Percentiles rank a stretch among this genome's conserved stretches.
Evolutionary conservation across 2,888 invertebrate genomes (phyloP).

Genomic region (Cryptosula pallasiana): DNA sequence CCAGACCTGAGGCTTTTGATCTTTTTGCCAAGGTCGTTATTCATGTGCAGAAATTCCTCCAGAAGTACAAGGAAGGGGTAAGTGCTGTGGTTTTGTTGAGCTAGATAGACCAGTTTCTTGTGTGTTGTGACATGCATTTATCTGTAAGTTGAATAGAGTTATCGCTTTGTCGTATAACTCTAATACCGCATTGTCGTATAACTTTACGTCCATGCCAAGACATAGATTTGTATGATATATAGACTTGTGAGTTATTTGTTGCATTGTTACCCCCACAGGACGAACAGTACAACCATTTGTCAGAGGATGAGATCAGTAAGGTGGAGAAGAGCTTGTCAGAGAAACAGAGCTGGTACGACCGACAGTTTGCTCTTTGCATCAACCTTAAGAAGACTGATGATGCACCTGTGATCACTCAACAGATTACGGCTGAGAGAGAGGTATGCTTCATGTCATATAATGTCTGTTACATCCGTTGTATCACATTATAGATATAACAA

Average conservation of each 20-base stretch:
- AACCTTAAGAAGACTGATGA: constrained; percentile 65
- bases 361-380: constrained; percentile 64
- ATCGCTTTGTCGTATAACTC: too few species aligned
- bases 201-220: too few species aligned
- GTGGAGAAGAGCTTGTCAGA: constrained; percentile 64
- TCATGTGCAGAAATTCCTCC: constrained; percentile 70
- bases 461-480: too few species aligned
- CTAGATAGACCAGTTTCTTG: too few species aligned
- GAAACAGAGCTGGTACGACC: constrained; percentile 77
- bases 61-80: constrained; percentile 51
- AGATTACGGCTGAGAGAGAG: constrained; percentile 74
- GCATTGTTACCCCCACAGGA: constrained; percentile 37
- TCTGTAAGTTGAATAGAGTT: too few species aligned
- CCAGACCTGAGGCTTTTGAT: constrained; percentile 73
- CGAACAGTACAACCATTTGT: constrained; percentile 64
- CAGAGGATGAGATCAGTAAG: constrained; percentile 65
- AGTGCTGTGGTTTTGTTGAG: constrained; percentile 11
- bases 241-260: too few species aligned
- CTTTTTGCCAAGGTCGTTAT: constrained; percentile 73
- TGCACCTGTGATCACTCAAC: constrained; percentile 68
- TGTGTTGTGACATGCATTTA: too few species aligned
- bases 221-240: too few species aligned
- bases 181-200: too few species aligned
- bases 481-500: too few species aligned
- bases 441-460: too few species aligned